phyloP scores from a whole-genome alignment of 2,113 vertebrate genomes.

The Axis porcinus region DNA sequence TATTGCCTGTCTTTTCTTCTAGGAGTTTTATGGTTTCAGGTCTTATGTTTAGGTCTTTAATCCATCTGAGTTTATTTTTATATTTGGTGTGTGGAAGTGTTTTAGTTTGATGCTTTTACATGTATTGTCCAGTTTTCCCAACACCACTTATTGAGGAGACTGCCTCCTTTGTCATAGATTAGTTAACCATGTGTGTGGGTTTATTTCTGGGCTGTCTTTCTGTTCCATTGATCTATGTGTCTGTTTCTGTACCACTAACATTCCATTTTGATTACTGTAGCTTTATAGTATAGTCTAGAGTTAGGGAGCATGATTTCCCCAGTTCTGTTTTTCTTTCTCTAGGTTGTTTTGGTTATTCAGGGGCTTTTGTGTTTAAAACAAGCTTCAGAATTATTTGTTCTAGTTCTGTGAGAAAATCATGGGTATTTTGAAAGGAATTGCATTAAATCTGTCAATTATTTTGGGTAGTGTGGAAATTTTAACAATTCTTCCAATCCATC shows the following conservation, averaged over 20 bases:
- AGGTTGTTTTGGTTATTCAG: not conserved
- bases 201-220: not conserved
- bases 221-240: not conserved
- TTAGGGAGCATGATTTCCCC: not conserved
- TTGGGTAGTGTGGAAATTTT: not conserved
- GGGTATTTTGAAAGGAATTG: not conserved
- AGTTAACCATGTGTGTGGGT: not conserved
- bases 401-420: not conserved
- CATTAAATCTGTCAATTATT: not conserved
- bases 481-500: not conserved
- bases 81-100: not conserved
- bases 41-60: not conserved
- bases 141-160: not conserved
- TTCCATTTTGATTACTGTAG: not conserved
- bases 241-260: not conserved
- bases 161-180: not conserved
- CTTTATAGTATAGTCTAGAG: not conserved
- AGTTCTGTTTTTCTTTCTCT: not conserved
- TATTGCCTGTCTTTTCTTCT: not conserved
- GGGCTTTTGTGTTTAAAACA: not conserved
- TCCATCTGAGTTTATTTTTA: not conserved
- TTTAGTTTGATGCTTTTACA: not conserved
- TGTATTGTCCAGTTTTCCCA: not conserved
- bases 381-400: not conserved
- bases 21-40: not conserved